Evolutionary conservation across 2,797 vertebrate species (phyloP), one percentile per base, ranked within the genome.

Genomic region (Uromys caudimaculatus): DNA sequence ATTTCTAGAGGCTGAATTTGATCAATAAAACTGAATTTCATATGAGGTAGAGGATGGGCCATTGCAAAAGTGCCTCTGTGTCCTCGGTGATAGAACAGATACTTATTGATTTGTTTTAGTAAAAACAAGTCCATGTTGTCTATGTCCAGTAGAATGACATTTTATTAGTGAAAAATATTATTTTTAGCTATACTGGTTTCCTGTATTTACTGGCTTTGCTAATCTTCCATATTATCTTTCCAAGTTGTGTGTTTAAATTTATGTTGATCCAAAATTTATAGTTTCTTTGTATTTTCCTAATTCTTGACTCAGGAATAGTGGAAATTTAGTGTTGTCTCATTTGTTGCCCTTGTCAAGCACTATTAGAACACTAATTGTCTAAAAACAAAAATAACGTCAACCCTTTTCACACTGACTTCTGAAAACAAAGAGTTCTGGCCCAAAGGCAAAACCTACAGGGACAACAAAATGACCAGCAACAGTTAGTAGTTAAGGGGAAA

Each of bases 171-270:
- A 41, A 90, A 17, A 50, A 24, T 73, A 38, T 82, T 29, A 13
- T 76, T 93, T 93, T 62, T 82, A 50, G 52, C 47, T 77, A 54
- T 1, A 79, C 16, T 54, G 52, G 24, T 87, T 83, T 83, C 38
- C n/a, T 78, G 92, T 95, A 41, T 50, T 75, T 12, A 50, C 44
- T 82, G 58, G 38, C 62, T 62, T 92, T 90, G 35, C 27, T 76
- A 19, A 90, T 93, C n/a, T 21, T 27, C 52, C 27, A 50, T 62
- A 44, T 35, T 81, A 16, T 58, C 54, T 90, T 83, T 41, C 12
- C 11, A 94, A 85, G 75, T 29, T 78, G 11, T 23, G 29, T 73
- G 62, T 38, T 88, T 71, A 90, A 94, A 93, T 90, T 88, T 90
- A 77, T 71, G 17, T 84, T 76, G 47, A 38, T 41, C 21, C 38